phyloP scores from a whole-genome alignment of 1,140 invertebrate species.

The Arctopsyche grandis region DNA sequence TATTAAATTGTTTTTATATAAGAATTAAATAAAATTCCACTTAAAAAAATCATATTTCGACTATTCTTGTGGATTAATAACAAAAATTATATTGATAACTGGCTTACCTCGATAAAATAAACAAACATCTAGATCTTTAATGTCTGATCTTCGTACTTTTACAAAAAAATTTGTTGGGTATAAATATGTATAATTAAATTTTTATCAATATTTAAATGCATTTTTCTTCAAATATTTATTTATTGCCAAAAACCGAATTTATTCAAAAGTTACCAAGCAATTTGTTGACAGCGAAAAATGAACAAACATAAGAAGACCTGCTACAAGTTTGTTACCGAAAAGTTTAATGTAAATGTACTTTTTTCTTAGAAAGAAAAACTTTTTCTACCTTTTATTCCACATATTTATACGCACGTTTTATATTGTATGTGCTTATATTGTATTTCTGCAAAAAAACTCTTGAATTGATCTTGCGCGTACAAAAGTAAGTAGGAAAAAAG shows the following conservation, averaged over 20 bases:
- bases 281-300: conserved; percentile 29
- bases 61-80: no score
- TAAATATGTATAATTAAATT: background rate
- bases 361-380: conserved; percentile 4
- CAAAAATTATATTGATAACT: no score
- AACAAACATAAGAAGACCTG: background rate
- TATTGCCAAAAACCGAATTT: background rate
- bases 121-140: no score
- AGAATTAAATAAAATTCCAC: no score
- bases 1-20: no score
- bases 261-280: conserved; percentile 15
- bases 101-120: no score
- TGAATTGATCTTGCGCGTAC: background rate
- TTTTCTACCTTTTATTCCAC: background rate
- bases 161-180: no score
- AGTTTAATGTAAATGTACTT: conserved; percentile 38
- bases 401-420: background rate
- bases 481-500: background rate
- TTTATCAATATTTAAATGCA: background rate
- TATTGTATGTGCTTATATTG: background rate
- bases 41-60: no score
- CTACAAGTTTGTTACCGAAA: background rate
- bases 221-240: background rate
- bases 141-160: no score
- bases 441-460: background rate